Percentiles rank a stretch among this genome's conserved stretches.
These are phyloP conservation scores for Heteractis magnifica DNA, from an alignment of 92 coral and sea anemone genomes.

Conservation along the genomic window DNA sequence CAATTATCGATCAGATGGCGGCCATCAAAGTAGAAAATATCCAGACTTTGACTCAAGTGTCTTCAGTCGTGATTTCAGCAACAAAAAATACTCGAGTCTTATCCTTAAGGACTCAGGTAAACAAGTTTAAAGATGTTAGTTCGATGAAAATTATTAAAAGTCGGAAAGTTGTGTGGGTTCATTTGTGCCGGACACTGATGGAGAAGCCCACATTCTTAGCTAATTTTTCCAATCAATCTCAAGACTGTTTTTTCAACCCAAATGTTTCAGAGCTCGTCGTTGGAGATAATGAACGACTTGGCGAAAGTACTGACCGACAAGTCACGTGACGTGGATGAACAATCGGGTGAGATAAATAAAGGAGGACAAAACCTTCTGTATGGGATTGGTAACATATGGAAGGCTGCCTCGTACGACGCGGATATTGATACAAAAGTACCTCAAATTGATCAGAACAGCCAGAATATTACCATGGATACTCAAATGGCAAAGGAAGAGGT, in stretches of 20 bases:
- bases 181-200: too few species aligned
- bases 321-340: slow-evolving; percentile 10
- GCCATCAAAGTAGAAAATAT: slow-evolving; percentile 42
- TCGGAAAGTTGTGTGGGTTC: too few species aligned
- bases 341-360: slow-evolving; percentile 19
- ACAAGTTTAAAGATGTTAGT: too few species aligned
- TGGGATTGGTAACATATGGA: slow-evolving; percentile 19
- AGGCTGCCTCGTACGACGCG: slow-evolving; percentile 30
- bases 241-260: too few species aligned
- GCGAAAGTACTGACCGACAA: slow-evolving; percentile 1
- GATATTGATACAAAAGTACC: background rate
- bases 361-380: slow-evolving; percentile 20
- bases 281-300: background rate
- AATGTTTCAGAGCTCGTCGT: slow-evolving; percentile 15
- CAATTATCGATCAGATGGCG: slow-evolving; percentile 36
- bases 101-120: slow-evolving; percentile 50
- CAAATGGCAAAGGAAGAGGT: background rate
- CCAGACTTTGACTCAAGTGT: slow-evolving; percentile 43
- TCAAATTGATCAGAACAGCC: background rate
- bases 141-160: too few species aligned
- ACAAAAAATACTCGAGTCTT: slow-evolving; percentile 40
- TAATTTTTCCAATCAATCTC: too few species aligned
- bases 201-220: too few species aligned
- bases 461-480: background rate
- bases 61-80: slow-evolving; percentile 53